Conservation (phyloP, 2,113 vertebrate species). For the Burhinus bistriatus region DNA sequence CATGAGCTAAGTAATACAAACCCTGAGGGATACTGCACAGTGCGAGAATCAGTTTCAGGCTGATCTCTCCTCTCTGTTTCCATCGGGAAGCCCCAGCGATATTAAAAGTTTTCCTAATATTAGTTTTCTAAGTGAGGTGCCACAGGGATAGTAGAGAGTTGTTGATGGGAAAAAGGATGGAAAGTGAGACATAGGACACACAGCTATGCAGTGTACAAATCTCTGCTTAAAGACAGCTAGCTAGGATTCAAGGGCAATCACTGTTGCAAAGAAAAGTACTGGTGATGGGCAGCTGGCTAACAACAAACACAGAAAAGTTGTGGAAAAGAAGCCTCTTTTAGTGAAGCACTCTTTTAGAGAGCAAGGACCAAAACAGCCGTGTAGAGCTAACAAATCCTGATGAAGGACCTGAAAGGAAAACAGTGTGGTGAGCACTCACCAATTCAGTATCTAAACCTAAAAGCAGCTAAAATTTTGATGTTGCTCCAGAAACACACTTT, state of each 20-base stretch:
- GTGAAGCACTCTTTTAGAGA: not conserved
- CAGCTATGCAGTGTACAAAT: not conserved
- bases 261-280: not conserved
- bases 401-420: not conserved
- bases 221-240: not conserved
- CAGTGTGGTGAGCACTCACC: not conserved
- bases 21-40: not conserved
- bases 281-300: not conserved
- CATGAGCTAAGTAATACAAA: not conserved
- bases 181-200: not conserved
- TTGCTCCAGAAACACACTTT: not conserved
- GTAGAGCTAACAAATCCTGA: not conserved
- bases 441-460: not conserved
- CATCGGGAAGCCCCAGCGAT: not conserved
- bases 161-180: not conserved
- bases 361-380: not conserved
- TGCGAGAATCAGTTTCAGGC: not conserved
- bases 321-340: not conserved
- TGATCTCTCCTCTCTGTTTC: not conserved
- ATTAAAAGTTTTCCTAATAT: not conserved
- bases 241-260: not conserved
- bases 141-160: not conserved
- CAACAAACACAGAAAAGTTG: not conserved
- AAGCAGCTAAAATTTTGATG: not conserved
- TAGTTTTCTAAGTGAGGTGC: not conserved